Base-by-base conservation (phyloP, 2,113 vertebrate species). In the Limanda limanda region DNA sequence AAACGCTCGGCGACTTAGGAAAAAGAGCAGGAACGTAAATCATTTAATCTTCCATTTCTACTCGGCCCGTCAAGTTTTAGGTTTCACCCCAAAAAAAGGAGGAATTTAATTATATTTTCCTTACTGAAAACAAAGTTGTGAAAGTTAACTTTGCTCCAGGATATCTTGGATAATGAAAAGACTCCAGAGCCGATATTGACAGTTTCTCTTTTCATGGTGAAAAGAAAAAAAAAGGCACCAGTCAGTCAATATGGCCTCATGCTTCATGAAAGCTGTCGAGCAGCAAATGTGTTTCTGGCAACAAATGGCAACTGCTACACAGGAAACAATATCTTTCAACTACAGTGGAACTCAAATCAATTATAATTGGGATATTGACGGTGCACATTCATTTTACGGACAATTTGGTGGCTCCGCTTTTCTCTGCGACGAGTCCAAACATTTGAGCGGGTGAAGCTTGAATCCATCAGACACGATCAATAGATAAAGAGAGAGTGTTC, bases 221-320 rank as follows among this genome's bases (percentile, higher is more conserved):
- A 17, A 18, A 48, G 4, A 48, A 48, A 71, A 68, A 65, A 45
- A 71, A 47, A 72, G 62, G 31, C 45, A 1, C 1, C 81, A 78
- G 74, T 72, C 70, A 81, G 83, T 89, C 85, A 84, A 91, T 85
- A 83, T 54, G 67, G 25, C 74, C 84, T 83, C 57, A 54, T 59
- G 75, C 79, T 66, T 87, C 88, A 82, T 85, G 81, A 86, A 90
- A 86, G 78, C 85, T 83, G 83, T 80, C 65, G 40, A 79, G 76
- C 71, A 86, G 71, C n/a, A 18, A n/a, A 58, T 86, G 70, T 79
- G 76, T 70, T 84, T 73, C 66, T 83, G 74, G 63, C 81, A 84
- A 79, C 61, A 58, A 23, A 74, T 78, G 85, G 74, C 71, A 80
- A 78, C 73, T 71, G 68, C 64, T 62, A 71, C 47, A 21, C 80